A percentile compares a stretch with the other conserved stretches of the same genome.
Conservation (phyloP, 2,888 invertebrate species). For the Ceratothoa steindachneri region DNA sequence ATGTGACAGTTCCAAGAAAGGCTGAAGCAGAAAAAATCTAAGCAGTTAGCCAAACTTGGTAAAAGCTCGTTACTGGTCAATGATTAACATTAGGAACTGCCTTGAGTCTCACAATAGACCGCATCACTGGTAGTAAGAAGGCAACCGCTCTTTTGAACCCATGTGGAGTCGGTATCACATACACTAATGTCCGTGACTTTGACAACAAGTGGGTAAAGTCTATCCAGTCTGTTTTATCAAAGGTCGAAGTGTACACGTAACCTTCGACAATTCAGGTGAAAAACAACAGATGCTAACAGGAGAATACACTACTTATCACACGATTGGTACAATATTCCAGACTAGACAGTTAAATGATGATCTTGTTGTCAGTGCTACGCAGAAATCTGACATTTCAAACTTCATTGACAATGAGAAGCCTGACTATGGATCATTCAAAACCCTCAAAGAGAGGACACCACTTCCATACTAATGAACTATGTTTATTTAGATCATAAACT, state of each 20-base stretch:
- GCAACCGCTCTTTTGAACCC: conserved; percentile 4
- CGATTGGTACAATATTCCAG: conserved; percentile 9
- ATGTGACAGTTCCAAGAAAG: too few species aligned
- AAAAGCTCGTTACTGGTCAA: too few species aligned
- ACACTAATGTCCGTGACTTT: conserved; percentile 8
- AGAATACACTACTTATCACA: not conserved
- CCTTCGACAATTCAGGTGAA: conserved; percentile 21
- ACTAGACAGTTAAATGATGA: not conserved
- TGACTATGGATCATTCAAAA: conserved; percentile 18
- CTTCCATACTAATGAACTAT: not conserved
- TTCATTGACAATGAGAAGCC: not conserved
- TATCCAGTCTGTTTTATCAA: conserved; percentile 15
- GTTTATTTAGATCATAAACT: conserved; percentile 10
- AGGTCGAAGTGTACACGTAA: conserved; percentile 14
- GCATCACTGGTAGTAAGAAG: conserved; percentile 14
- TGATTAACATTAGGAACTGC: too few species aligned
- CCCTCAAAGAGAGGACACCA: not conserved
- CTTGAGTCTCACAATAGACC: too few species aligned
- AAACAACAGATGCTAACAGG: conserved; percentile 15
- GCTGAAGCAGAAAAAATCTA: too few species aligned
- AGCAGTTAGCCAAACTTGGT: too few species aligned
- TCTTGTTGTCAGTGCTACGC: not conserved
- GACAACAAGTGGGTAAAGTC: conserved; percentile 13
- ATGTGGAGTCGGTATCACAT: conserved; percentile 11
- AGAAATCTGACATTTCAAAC: not conserved